phyloP scores from a whole-genome alignment of 2,888 invertebrate genomes.

The Rhamphomyia laevipes region DNA sequence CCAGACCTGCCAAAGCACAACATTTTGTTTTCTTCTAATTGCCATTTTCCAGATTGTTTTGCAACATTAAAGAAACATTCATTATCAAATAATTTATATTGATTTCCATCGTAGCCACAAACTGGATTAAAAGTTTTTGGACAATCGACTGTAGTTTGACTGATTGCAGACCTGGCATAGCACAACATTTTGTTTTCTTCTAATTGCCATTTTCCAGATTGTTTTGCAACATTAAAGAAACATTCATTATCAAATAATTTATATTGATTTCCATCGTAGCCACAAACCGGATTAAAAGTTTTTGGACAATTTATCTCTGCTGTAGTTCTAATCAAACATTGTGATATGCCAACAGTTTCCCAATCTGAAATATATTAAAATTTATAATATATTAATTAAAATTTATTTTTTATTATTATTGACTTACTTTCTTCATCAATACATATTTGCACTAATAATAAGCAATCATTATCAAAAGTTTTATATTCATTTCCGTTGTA shows the following conservation, averaged over 20 bases:
- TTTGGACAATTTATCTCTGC: background rate
- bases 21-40: background rate
- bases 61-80: background rate
- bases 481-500: background rate
- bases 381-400: background rate
- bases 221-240: background rate
- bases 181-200: background rate
- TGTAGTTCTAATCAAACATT: background rate
- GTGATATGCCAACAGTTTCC: background rate
- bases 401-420: background rate
- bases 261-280: background rate
- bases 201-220: background rate
- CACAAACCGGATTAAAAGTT: background rate
- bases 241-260: slow-evolving; percentile 3
- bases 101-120: slow-evolving; percentile 3
- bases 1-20: background rate
- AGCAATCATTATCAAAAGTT: background rate
- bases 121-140: background rate
- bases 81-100: slow-evolving; percentile 6
- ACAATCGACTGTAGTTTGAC: background rate
- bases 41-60: background rate
- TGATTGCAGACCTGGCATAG: background rate
- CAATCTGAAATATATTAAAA: background rate
- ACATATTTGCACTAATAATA: background rate
- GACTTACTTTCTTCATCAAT: background rate